phyloP scores from a whole-genome alignment of 2,888 invertebrate genomes.

The Latrodectus elegans region DNA sequence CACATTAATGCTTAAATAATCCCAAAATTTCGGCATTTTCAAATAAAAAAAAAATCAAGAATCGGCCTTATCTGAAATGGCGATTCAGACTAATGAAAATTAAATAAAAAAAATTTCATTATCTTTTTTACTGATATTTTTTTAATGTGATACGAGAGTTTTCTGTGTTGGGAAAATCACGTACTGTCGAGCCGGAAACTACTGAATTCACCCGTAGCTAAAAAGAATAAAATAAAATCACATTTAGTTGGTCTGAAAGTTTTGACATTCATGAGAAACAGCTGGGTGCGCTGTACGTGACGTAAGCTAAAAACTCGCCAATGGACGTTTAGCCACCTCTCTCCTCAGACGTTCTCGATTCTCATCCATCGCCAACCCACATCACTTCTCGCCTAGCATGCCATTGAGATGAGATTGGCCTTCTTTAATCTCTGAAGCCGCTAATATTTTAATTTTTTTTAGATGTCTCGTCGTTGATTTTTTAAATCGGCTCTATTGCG shows the following conservation, averaged over 20 bases:
- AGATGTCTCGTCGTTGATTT: conserved; percentile 8
- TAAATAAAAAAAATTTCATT: too few species aligned
- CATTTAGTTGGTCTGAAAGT: conserved; percentile 17
- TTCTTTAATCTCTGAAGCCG: background rate
- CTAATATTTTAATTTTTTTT: conserved; percentile 13
- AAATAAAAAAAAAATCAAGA: too few species aligned
- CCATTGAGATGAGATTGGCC: conserved; percentile 7
- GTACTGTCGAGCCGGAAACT: conserved; percentile 23
- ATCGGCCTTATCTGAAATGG: too few species aligned
- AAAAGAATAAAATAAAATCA: conserved; percentile 21
- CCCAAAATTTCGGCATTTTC: too few species aligned
- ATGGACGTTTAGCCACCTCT: conserved; percentile 14
- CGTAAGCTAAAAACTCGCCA: conserved; percentile 38
- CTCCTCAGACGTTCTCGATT: background rate
- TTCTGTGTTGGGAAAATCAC: too few species aligned
- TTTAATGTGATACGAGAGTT: conserved; percentile 2
- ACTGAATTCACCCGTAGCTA: conserved; percentile 6
- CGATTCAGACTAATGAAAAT: too few species aligned
- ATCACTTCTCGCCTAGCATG: conserved; percentile 5
- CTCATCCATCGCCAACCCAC: background rate
- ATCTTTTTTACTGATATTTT: too few species aligned
- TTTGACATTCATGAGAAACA: conserved; percentile 60
- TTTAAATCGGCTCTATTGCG: conserved; percentile 21
- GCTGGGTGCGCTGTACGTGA: conserved; percentile 47
- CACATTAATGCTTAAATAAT: too few species aligned